Evolutionary conservation across 2,888 invertebrate species (phyloP), one percentile per base, ranked within the genome.

Genomic region (Anthophora plumipes): DNA sequence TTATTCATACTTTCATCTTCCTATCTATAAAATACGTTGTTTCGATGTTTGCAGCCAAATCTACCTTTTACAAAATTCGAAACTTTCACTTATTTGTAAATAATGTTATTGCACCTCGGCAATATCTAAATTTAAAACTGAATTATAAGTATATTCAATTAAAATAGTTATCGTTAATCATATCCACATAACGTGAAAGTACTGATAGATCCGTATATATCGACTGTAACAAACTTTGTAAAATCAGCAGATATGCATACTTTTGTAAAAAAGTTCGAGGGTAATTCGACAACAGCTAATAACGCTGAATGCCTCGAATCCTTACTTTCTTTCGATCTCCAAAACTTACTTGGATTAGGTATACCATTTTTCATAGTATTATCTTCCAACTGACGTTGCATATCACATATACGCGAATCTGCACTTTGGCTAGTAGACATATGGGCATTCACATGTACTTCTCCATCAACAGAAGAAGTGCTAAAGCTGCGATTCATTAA

Each of bases 241-340:
- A 93, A 93, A 83, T 93, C 91, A 1, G 85, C 64, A 0, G 93
- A 93, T 55, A 92, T 89, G 70, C 89, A 91, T 64, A 93, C 84
- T 74, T 92, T 92, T 5, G 87, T 86, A 8, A 89, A 84, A 61
- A 88, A 90, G 37, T 87, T 90, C 0, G 90, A 86, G 31, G 93
- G 91, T 54, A 92, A 74, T 48, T 91, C 90, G 11, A 93, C 88
- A 8, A 91, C 80, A 25, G 89, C 83, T 57, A 93, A 75, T 41
- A 93, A 82, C 31, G 89, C 91, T 9, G 89, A 88, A 31, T 84
- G 83, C 37, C 88, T 81, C 0, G 79, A 37, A 70, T 90, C 78
- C 70, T 90, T 92, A 6, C 89, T 83, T n/a, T 77, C 76, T 81
- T 92, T 93, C 0, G 73, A 75, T 25, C 81, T 84, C 93, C 93